Conservation (phyloP, 2,888 invertebrate genomes). For the Seira musarum region DNA sequence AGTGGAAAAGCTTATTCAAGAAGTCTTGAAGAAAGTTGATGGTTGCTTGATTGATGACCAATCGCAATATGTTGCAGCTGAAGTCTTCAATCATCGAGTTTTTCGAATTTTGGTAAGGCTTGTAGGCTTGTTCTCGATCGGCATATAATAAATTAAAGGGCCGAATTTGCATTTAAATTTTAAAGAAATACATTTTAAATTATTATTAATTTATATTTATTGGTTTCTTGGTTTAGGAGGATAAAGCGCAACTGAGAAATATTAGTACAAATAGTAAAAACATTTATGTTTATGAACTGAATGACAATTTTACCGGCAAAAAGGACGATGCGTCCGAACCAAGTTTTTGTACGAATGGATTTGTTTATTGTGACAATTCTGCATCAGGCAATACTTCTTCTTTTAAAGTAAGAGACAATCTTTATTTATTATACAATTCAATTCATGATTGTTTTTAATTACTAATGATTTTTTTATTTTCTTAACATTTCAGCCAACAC, state of each 20-base stretch:
- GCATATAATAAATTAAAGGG: constrained; percentile 1
- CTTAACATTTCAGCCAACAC: background rate
- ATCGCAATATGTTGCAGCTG: constrained; percentile 75
- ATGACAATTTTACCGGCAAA: constrained; percentile 65
- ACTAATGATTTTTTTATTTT: no score
- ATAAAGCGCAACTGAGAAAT: constrained; percentile 31
- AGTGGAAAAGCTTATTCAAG: constrained; percentile 75
- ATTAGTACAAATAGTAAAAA: constrained; percentile 51
- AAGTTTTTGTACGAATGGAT: background rate
- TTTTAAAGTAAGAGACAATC: background rate
- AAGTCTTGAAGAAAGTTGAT: constrained; percentile 73
- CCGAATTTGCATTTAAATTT: no score
- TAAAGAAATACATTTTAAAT: constrained; percentile 15
- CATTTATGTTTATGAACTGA: constrained; percentile 67
- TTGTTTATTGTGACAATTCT: background rate
- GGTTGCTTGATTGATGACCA: constrained; percentile 28
- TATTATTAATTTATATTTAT: background rate
- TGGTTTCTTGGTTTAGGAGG: constrained; percentile 34
- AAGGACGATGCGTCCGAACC: constrained; percentile 31
- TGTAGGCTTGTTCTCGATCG: background rate
- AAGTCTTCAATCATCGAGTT: constrained; percentile 77
- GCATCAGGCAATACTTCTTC: background rate
- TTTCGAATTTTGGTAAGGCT: constrained; percentile 76
- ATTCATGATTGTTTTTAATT: no score
- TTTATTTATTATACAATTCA: background rate